phyloP scores from a whole-genome alignment of 2,797 vertebrate genomes.

The Myotis pilosus region DNA sequence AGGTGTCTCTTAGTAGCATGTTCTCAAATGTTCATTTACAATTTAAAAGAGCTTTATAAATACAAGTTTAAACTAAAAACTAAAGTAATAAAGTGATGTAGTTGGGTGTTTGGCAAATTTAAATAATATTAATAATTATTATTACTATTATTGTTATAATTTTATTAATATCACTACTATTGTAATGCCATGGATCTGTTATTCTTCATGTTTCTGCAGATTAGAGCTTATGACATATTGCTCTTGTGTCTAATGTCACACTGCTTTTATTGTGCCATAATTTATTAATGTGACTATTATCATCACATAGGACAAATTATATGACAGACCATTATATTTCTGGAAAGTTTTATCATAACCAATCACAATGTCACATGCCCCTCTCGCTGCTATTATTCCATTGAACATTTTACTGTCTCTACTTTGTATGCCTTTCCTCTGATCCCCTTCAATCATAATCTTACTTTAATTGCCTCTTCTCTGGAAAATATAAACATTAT shows the following conservation, averaged over 20 bases:
- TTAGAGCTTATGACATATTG: not conserved
- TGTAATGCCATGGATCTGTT: not conserved
- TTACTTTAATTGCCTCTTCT: constrained; percentile 76
- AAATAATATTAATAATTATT: not conserved
- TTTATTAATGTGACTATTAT: constrained; percentile 32
- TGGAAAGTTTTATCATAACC: constrained; percentile 35
- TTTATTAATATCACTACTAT: constrained; percentile 3
- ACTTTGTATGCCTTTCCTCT: constrained; percentile 57
- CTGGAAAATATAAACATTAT: constrained; percentile 76
- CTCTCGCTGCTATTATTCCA: not conserved
- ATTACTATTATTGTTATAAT: not conserved
- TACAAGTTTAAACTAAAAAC: not conserved
- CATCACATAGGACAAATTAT: not conserved
- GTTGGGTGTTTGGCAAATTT: not conserved
- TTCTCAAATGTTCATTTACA: constrained; percentile 14
- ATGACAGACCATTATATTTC: not conserved
- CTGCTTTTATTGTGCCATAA: not conserved
- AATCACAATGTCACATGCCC: not conserved
- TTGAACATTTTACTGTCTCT: constrained; percentile 1
- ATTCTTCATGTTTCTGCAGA: not conserved
- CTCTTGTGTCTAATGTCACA: constrained; percentile 9
- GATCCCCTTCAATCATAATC: constrained; percentile 74
- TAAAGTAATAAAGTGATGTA: not conserved
- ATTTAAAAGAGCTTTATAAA: not conserved
- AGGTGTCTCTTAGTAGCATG: not conserved